phyloP scores from a whole-genome alignment of 1,140 invertebrate genomes.

The Drosophila nannoptera region DNA sequence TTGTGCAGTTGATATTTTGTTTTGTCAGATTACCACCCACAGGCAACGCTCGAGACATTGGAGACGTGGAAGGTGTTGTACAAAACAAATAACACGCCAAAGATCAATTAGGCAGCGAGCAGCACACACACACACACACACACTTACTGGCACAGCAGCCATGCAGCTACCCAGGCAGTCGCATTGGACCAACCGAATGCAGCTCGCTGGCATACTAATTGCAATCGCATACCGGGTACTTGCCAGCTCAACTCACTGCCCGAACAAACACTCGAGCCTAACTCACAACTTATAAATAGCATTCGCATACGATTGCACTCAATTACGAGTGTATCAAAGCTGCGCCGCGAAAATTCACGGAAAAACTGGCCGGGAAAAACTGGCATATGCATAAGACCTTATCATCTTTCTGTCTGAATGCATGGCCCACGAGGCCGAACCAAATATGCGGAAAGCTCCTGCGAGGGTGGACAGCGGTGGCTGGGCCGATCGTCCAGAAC shows the following conservation, averaged over 20 bases:
- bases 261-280: background rate
- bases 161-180: conserved; percentile 25
- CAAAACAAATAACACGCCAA: conserved; percentile 51
- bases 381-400: conserved; percentile 25
- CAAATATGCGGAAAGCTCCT: conserved; percentile 18
- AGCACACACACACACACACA: conserved; percentile 24
- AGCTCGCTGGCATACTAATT: conserved; percentile 5
- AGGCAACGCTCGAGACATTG: conserved; percentile 16
- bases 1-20: background rate
- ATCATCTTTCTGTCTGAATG: conserved; percentile 40
- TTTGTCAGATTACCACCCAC: conserved; percentile 40
- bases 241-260: background rate
- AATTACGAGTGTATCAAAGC: conserved; percentile 14
- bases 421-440: conserved; percentile 43
- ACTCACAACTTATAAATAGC: background rate
- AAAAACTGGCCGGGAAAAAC: background rate
- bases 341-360: conserved; percentile 15
- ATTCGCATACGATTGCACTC: conserved; percentile 3
- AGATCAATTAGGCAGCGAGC: conserved; percentile 50
- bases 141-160: conserved; percentile 19
- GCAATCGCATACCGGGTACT: conserved; percentile 18
- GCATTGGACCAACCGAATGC: conserved; percentile 3
- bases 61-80: conserved; percentile 41
- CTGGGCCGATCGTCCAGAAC: conserved; percentile 4
- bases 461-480: background rate